Evolutionary conservation across 2,113 vertebrate genomes (phyloP).

Genomic region (Chionomys nivalis): DNA sequence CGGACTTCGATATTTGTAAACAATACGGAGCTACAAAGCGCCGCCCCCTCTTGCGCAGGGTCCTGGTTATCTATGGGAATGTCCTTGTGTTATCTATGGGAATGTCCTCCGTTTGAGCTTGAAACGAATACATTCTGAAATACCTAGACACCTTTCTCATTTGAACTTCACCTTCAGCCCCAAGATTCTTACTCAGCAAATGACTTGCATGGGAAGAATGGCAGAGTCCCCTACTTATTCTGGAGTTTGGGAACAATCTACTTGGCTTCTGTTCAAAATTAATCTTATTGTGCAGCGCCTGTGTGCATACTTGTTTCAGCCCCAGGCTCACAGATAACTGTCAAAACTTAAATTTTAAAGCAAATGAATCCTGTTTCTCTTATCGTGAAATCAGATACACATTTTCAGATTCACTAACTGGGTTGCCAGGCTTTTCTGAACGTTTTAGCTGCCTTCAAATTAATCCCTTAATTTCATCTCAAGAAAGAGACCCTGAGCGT

Average conservation of each 20-base stretch:
- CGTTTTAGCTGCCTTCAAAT: slow-evolving; percentile 62
- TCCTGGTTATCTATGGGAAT: neutral
- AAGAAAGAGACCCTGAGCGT: slow-evolving; percentile 38
- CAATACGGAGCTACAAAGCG: slow-evolving; percentile 56
- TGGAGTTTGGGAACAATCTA: slow-evolving; percentile 30
- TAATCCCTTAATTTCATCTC: slow-evolving; percentile 57
- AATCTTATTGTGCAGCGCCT: slow-evolving; percentile 33
- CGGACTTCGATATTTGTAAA: slow-evolving; percentile 66
- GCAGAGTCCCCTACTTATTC: slow-evolving; percentile 43
- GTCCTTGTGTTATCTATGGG: slow-evolving; percentile 13
- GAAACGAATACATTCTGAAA: slow-evolving; percentile 68
- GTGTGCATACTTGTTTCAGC: slow-evolving; percentile 21
- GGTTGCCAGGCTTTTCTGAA: slow-evolving; percentile 33
- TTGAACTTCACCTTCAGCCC: slow-evolving; percentile 52
- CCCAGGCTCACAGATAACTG: slow-evolving; percentile 46
- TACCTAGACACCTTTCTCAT: slow-evolving; percentile 46
- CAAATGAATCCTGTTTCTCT: slow-evolving; percentile 62
- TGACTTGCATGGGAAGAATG: slow-evolving; percentile 19
- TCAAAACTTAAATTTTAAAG: slow-evolving; percentile 56
- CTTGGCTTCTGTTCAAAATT: slow-evolving; percentile 47
- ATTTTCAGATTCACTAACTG: slow-evolving; percentile 41
- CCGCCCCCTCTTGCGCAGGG: neutral
- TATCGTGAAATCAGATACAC: slow-evolving; percentile 78
- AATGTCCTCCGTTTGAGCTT: slow-evolving; percentile 4
- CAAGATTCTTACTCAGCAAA: slow-evolving; percentile 57